Percentiles rank a stretch among this genome's conserved stretches.
Conservation (phyloP, 2,797 vertebrate species). For the Hipposideros larvatus region DNA sequence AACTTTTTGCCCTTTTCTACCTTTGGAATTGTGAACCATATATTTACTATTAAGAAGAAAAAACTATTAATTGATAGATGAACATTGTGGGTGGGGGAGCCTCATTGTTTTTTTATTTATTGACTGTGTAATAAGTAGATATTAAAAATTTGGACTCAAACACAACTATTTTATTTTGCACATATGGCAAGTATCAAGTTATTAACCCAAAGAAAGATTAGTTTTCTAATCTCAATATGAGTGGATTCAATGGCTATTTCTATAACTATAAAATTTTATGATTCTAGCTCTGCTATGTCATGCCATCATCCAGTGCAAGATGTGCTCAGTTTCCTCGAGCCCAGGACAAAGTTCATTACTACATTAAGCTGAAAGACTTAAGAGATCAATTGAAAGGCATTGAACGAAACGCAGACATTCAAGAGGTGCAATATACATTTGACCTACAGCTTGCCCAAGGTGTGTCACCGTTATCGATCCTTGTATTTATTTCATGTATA, state of each 20-base stretch:
- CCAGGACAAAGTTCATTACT: conserved; percentile 99
- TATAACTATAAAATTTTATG: background rate
- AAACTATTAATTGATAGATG: background rate
- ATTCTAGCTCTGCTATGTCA: conserved; percentile 95
- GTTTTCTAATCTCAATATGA: background rate
- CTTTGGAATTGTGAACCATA: background rate
- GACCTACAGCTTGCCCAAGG: conserved; percentile 96
- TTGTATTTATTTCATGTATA: no score
- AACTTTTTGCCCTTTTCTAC: background rate
- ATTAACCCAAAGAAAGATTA: background rate
- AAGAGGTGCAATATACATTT: conserved; percentile 95
- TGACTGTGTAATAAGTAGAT: background rate
- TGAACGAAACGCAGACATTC: conserved; percentile 88
- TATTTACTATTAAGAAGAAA: background rate
- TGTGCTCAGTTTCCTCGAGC: conserved; percentile 99
- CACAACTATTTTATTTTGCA: background rate
- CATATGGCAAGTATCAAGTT: background rate
- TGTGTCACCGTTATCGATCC: conserved; percentile 70
- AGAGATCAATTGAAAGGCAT: conserved; percentile 95
- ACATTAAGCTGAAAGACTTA: conserved; percentile 97
- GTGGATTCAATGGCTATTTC: background rate
- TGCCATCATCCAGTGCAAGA: conserved; percentile 98
- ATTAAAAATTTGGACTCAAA: background rate
- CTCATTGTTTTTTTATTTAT: background rate
- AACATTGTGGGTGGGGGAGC: fast-evolving